These are phyloP conservation scores for Chionomys nivalis DNA, from an alignment of 2,113 vertebrate genomes.

Conservation along the genomic window DNA sequence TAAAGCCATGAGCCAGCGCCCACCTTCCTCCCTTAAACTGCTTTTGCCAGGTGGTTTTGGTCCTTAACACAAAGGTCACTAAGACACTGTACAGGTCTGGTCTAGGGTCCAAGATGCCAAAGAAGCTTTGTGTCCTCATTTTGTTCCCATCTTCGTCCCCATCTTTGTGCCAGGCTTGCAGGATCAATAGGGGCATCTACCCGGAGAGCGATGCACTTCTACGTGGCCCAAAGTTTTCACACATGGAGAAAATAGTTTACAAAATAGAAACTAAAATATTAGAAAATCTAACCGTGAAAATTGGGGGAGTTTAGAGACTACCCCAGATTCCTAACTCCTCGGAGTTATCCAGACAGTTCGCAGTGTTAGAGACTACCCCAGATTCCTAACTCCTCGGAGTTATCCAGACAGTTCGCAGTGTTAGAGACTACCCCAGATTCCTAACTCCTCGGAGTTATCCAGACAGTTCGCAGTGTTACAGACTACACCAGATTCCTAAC, in stretches of 20 bases:
- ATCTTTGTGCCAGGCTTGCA: background rate
- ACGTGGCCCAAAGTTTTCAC: background rate
- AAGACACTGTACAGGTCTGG: background rate
- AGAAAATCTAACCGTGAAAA: constrained; percentile 20
- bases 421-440: no score
- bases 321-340: constrained; percentile 2
- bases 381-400: constrained; percentile 24
- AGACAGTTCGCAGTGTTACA: background rate
- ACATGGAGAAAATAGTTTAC: background rate
- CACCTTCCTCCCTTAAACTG: no score
- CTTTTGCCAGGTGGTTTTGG: no score
- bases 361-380: no score
- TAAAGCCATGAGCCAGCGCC: background rate
- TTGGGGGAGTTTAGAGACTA: background rate
- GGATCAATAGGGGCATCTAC: background rate
- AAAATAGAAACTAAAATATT: background rate
- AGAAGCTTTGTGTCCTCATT: background rate
- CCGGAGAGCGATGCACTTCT: constrained; percentile 1
- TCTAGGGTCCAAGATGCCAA: background rate
- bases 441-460: constrained; percentile 24
- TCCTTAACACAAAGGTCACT: background rate
- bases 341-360: background rate
- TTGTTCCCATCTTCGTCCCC: background rate
- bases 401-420: background rate
- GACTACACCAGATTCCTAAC: no score